Conservation (phyloP, 2,888 invertebrate species). For the Nephrotoma flavescens region DNA sequence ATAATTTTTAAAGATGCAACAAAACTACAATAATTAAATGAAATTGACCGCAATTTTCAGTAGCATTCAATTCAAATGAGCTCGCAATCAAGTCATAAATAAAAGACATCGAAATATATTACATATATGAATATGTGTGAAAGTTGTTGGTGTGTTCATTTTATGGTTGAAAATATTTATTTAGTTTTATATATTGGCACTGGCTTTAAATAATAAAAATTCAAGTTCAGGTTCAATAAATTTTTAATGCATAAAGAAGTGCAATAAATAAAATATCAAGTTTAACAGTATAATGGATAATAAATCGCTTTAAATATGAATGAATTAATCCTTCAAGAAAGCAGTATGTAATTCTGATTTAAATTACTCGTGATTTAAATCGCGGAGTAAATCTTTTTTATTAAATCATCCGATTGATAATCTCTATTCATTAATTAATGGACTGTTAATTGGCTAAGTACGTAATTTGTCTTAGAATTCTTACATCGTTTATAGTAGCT, state of each 20-base stretch:
- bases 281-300: neutral
- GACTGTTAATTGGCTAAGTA: no score
- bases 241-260: neutral
- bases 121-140: neutral
- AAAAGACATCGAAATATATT: neutral
- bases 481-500: no score
- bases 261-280: neutral
- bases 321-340: neutral
- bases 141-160: neutral
- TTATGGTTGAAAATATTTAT: neutral
- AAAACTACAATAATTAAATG: neutral
- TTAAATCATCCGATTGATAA: neutral
- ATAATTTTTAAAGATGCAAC: neutral
- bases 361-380: neutral
- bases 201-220: neutral
- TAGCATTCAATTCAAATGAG: neutral
- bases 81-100: neutral
- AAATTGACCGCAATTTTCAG: neutral
- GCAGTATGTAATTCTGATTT: neutral
- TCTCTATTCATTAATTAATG: neutral
- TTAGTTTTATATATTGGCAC: neutral
- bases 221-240: neutral
- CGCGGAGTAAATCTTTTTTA: no score
- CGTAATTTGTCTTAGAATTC: no score
- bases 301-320: neutral